Evolutionary conservation across 2,888 invertebrate species (phyloP), one percentile per base, ranked within the genome.

Genomic region (Himalopsyche kuldschensis): DNA sequence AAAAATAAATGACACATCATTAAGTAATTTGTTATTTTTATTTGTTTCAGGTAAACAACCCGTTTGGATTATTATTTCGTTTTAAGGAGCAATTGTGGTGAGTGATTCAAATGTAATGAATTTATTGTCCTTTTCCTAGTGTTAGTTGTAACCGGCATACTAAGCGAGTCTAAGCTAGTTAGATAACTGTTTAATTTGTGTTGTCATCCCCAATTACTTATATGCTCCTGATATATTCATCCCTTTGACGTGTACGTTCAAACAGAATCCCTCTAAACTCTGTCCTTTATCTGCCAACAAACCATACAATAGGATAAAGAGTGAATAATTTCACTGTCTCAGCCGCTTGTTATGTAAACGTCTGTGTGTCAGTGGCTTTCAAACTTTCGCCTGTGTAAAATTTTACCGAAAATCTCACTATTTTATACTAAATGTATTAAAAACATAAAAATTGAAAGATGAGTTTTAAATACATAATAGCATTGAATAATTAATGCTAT

Each of bases 1-100:
- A n/a, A n/a, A n/a, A n/a, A n/a, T n/a, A n/a, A n/a, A n/a, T n/a
- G n/a, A n/a, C n/a, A n/a, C n/a, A n/a, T 4, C 24, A 69, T 69
- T 69, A 27, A 69, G n/a, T 75, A 32, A 32, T 32, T 31, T 55
- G 6, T 47, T 31, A 46, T 17, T 75, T 80, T 75, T 41, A 15
- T 46, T 80, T 80, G n/a, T 80, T 80, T 75, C 75, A 80, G 80
- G 80, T 80, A 75, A 80, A 47, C 41, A 55, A 20, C 55, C n/a
- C 55, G 41, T 3, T 55, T 55, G 24, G 24, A 55, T 55, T 20
- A 0, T 6, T 24, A 8, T 55, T 55, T 0, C 20, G 55, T 41
- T 41, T 41, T 15, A 41, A 20, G 55, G 10, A 24, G 24, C 20
- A 5, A 20, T 8, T 41, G 10, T 3, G 20, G 55, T 55, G 4